phyloP scores from a whole-genome alignment of 2,888 invertebrate genomes.

The Metalampra italica region DNA sequence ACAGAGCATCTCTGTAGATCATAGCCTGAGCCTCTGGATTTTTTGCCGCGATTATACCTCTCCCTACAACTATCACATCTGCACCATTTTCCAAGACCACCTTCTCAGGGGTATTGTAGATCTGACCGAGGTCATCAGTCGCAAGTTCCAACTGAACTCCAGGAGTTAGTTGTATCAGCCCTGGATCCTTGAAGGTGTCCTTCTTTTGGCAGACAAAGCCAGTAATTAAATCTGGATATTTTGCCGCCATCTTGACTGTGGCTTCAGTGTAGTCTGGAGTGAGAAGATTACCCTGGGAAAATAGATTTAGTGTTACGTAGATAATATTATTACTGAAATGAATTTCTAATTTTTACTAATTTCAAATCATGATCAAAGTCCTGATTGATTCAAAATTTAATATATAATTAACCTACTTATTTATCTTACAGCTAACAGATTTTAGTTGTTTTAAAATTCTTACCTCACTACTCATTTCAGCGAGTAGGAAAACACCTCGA shows the following conservation, averaged over 20 bases:
- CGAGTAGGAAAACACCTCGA: constrained; percentile 88
- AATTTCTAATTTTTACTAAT: no score
- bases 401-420: no score
- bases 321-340: no score
- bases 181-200: constrained; percentile 82
- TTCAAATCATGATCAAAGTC: no score
- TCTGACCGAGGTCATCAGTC: constrained; percentile 88
- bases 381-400: no score
- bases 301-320: no score
- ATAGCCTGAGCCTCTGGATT: constrained; percentile 83
- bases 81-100: constrained; percentile 90
- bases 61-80: constrained; percentile 96
- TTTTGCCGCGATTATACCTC: constrained; percentile 87
- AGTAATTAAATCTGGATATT: constrained; percentile 85
- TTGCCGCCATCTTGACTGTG: constrained; percentile 85
- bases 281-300: constrained; percentile 70
- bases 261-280: constrained; percentile 81
- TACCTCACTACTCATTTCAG: constrained; percentile 90
- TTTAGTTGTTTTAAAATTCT: constrained; percentile 2
- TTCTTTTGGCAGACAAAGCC: constrained; percentile 94
- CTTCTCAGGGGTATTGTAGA: constrained; percentile 90
- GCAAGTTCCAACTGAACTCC: constrained; percentile 88
- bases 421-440: no score
- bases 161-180: constrained; percentile 93
- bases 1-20: constrained; percentile 85